Evolutionary conservation across 2,888 invertebrate genomes (phyloP), one percentile per base, ranked within the genome.

Genomic region (Gnatocerus cornutus): DNA sequence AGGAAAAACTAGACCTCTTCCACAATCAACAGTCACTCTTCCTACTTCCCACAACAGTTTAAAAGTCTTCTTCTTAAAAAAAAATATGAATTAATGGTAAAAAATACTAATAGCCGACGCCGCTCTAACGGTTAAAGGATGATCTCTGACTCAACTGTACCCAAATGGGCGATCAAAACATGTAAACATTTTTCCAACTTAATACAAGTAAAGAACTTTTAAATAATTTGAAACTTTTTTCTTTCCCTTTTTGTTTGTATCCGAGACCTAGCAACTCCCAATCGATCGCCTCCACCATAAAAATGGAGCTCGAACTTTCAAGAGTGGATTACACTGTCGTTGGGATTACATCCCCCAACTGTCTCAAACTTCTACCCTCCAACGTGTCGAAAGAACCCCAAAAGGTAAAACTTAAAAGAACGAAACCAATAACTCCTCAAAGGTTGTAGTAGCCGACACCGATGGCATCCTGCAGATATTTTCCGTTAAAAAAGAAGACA

Each of bases 291-390:
- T 33, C 6, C 33, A 1, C 41, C 41, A 10, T 1, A 41, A 85
- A 73, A 77, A 94, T 95, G 95, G 92, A 94, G 84, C 87, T 96
- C 76, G 91, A 93, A 84, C 85, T 96, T 76, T 88, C 91, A 41
- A 88, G 95, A 73, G 89, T 95, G n/a, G 96, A 96, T 85, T 96
- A 96, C 79, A 88, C 91, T 14, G 89, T 93, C 79, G 90, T 93
- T 69, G 94, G 94, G 3, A 89, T 93, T 43, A 93, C 93, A 5
- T 91, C 91, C 67, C 90, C 90, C 12, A 91, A 93, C 80, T 93
- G 94, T 50, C 87, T 96, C 81, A 92, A 91, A 85, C 86, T 96
- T 55, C 85, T 97, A 66, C 93, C 95, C n/a, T 82, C 87, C 9
- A 78, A 86, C 43, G 90, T 89, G 63, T 87, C 89, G 21, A 91